phyloP scores from a whole-genome alignment of 2,888 invertebrate genomes.

The Polia nebulosa region DNA sequence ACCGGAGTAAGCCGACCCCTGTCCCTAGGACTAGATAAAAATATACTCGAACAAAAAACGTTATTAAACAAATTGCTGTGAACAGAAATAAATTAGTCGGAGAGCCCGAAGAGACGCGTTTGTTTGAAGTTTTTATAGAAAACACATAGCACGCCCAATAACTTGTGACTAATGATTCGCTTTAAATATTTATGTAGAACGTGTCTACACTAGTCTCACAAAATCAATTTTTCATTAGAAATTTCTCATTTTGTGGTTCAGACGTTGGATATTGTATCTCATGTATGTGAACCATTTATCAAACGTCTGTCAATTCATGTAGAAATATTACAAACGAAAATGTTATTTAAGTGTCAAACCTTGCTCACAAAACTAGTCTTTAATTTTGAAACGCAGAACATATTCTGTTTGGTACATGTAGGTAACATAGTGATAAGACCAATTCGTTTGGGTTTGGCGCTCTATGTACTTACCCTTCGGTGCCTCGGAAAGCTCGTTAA shows the following conservation, averaged over 20 bases:
- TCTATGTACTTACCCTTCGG: too few species aligned
- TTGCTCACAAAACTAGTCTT: too few species aligned
- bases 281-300: neutral
- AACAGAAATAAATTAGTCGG: slow-evolving; percentile 57
- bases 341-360: neutral
- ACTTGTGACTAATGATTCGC: slow-evolving; percentile 39
- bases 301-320: neutral
- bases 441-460: too few species aligned
- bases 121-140: slow-evolving; percentile 57
- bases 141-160: slow-evolving; percentile 36
- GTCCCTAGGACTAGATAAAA: slow-evolving; percentile 40
- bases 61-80: slow-evolving; percentile 54
- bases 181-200: slow-evolving; percentile 28
- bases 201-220: slow-evolving; percentile 1
- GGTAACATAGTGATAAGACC: too few species aligned
- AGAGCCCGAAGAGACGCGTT: slow-evolving; percentile 47
- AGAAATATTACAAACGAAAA: neutral
- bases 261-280: neutral
- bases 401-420: neutral
- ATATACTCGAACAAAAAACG: slow-evolving; percentile 49
- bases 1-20: neutral
- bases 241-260: slow-evolving; percentile 1
- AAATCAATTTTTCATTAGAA: slow-evolving; percentile 1
- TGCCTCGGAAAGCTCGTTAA: too few species aligned
- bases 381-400: neutral